Evolutionary conservation across 1,140 invertebrate genomes (phyloP).

Genomic region (Apis mellifera): Amel_HAv3.1 CM009931.2:19504501-19505000

Average conservation of each 20-base stretch:
- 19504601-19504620: too few species aligned
- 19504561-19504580: too few species aligned
- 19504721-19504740: constrained; percentile 35
- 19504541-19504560: too few species aligned
- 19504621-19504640: background rate
- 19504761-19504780: constrained; percentile 73
- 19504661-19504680: background rate
- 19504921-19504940: constrained; percentile 55
- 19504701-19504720: constrained; percentile 3
- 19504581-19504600: too few species aligned
- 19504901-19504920: constrained; percentile 58
- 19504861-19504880: constrained; percentile 74
- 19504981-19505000: background rate
- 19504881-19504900: constrained; percentile 74
- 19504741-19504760: constrained; percentile 29
- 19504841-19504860: constrained; percentile 65
- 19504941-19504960: constrained; percentile 72
- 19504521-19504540: too few species aligned
- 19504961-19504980: constrained; percentile 50
- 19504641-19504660: background rate
- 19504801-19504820: constrained; percentile 74
- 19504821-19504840: constrained; percentile 62
- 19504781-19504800: constrained; percentile 76
- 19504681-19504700: constrained; percentile 10
- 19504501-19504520: too few species aligned